Evolutionary conservation across 2,888 invertebrate genomes (phyloP), one percentile per base, ranked within the genome.

Genomic region (Pristionchus japonicus): DNA sequence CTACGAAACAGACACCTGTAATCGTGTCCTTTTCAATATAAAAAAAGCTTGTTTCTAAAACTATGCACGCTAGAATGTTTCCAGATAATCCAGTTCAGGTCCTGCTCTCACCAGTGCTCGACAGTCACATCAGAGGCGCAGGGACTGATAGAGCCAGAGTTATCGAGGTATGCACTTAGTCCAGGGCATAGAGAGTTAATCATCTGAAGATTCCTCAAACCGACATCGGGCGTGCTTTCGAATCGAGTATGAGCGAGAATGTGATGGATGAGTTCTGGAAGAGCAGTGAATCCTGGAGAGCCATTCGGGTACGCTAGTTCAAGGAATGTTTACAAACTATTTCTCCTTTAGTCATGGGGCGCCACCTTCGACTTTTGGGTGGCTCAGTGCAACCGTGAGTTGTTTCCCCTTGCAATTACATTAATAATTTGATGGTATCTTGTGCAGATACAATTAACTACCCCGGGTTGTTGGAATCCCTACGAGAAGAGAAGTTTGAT

Each of bases 311-410:
- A 17, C 4, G 6, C 23, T 27, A 64, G 52, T 57, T 20, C 4
- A 57, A 57, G 17, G 23, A 57, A 57, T 27, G 61, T 27, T n/a
- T 1, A 9, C 47, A 4, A 61, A 4, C 61, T 6, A 27, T n/a
- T 27, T 15, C 4, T 61, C 6, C 27, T 80, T 47, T 27, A 47
- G 47, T n/a, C 27, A 9, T 80, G 80, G 80, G 27, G 34, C 7
- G n/a, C 43, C n/a, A 80, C 34, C 1, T 43, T 43, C 80, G 80
- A 80, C 15, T 15, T 47, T 3, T 80, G 43, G 47, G 47, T 47
- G 34, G 47, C 43, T 9, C 80, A 80, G 47, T 80, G 80, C 43
- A 47, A 80, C 11, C 27, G 80, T 80, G 80, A 80, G 80, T 70
- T n/a, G n/a, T n/a, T n/a, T n/a, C n/a, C n/a, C n/a, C n/a, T n/a